Evolutionary conservation across 2,797 vertebrate species (phyloP).

Genomic region (Darevskia mixta): DNA sequence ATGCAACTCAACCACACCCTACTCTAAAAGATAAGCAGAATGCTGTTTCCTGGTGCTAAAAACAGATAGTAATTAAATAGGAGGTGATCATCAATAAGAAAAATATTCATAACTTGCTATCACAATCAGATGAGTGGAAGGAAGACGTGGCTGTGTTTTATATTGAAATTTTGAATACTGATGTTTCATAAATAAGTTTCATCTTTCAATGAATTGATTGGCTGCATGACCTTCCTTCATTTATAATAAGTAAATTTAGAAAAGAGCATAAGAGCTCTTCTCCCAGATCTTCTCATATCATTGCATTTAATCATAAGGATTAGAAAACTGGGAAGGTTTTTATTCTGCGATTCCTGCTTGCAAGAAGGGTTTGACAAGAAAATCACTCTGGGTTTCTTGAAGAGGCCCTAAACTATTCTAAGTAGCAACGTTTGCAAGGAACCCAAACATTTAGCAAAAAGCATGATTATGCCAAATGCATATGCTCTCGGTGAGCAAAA

Average conservation of each 20-base stretch:
- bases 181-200: background rate
- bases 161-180: background rate
- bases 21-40: too few relatives aligned
- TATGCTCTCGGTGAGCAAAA: conserved; percentile 34
- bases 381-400: background rate
- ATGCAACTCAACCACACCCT: too few relatives aligned
- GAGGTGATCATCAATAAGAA: background rate
- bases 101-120: background rate
- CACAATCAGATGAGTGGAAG: background rate
- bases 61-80: background rate
- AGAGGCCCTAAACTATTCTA: conserved; percentile 18
- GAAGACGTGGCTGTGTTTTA: background rate
- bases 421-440: conserved; percentile 23
- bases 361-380: background rate
- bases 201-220: background rate
- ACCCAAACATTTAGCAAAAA: conserved; percentile 48
- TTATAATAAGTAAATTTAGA: background rate
- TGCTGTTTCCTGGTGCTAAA: too few relatives aligned
- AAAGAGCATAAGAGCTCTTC: background rate
- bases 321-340: background rate
- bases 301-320: background rate
- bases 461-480: conserved; percentile 38
- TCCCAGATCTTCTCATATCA: background rate
- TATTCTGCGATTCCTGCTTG: background rate
- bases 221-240: background rate